phyloP scores from a whole-genome alignment of 2,888 invertebrate genomes.

The Nasonovia ribisnigri region DNA sequence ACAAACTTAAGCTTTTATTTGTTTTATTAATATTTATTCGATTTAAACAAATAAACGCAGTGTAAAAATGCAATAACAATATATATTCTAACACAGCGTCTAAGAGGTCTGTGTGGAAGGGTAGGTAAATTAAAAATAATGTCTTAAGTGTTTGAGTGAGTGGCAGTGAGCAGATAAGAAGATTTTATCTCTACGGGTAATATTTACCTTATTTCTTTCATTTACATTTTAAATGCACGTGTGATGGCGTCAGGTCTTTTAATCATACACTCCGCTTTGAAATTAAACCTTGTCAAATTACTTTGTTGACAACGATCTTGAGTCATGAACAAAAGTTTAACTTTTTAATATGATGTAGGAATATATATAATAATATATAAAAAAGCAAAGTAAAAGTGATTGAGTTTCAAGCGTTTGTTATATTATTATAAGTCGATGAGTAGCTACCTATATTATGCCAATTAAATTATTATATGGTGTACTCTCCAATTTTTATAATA shows the following conservation, averaged over 20 bases:
- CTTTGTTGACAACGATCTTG: background rate
- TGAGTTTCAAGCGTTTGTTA: background rate
- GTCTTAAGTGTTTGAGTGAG: background rate
- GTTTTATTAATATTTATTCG: background rate
- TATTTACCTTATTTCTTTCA: constrained; percentile 7
- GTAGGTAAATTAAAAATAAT: constrained; percentile 25
- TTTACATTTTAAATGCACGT: constrained; percentile 28
- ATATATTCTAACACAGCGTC: background rate
- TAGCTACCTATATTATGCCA: background rate
- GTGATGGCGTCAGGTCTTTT: background rate
- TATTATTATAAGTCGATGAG: background rate
- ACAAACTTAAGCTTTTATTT: constrained; percentile 13
- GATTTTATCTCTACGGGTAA: background rate
- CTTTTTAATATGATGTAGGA: background rate
- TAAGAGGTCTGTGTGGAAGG: background rate
- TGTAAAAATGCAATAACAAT: background rate
- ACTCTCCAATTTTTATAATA: background rate
- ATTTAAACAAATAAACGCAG: background rate
- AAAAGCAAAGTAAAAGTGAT: background rate
- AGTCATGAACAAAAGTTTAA: background rate
- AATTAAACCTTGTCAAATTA: constrained; percentile 24
- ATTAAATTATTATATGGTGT: background rate
- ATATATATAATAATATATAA: background rate
- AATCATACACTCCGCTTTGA: background rate
- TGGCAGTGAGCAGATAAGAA: background rate